These are phyloP conservation scores for Erinaceus europaeus DNA, from an alignment of 2,113 vertebrate genomes.

Conservation along the genomic window DNA sequence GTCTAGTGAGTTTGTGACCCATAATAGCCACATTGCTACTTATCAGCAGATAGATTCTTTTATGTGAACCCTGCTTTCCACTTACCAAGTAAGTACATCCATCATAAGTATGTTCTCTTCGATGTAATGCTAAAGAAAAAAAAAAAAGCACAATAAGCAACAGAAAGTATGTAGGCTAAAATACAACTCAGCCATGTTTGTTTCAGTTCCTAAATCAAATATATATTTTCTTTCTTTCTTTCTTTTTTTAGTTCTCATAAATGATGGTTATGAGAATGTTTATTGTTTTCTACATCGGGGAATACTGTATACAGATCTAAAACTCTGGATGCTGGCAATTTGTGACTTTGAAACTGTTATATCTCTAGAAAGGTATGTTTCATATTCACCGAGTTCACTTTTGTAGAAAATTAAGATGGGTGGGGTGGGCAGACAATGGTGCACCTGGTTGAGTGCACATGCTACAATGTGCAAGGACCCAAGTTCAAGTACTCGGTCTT, in stretches of 20 bases:
- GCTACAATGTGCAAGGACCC: too few relatives aligned
- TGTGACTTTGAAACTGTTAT: constrained; percentile 85
- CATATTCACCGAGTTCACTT: constrained; percentile 17
- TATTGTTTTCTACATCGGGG: constrained; percentile 84
- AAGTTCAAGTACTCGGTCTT: too few relatives aligned
- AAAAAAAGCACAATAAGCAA: neutral
- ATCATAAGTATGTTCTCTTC: neutral
- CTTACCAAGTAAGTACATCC: neutral
- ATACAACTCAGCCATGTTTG: neutral
- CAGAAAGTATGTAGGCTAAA: neutral
- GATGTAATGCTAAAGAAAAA: constrained; percentile 2
- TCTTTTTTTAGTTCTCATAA: constrained; percentile 82
- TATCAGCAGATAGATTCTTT: neutral
- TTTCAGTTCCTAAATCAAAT: constrained; percentile 17
- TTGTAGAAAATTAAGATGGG: constrained; percentile 27
- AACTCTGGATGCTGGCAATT: constrained; percentile 79
- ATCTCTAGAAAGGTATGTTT: constrained; percentile 83
- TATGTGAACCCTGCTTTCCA: neutral
- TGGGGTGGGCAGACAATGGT: too few relatives aligned
- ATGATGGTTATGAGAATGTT: constrained; percentile 81
- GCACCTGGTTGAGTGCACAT: too few relatives aligned
- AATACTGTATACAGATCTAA: constrained; percentile 80
- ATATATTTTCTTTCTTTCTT: neutral
- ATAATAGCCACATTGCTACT: neutral
- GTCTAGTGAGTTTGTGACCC: neutral